A percentile compares a stretch with the other conserved stretches of the same genome.
These are phyloP conservation scores for Mnemiopsis leidyi DNA, from an alignment of 37 sponge, comb jelly and placozoan species.

Conservation along the genomic window DNA sequence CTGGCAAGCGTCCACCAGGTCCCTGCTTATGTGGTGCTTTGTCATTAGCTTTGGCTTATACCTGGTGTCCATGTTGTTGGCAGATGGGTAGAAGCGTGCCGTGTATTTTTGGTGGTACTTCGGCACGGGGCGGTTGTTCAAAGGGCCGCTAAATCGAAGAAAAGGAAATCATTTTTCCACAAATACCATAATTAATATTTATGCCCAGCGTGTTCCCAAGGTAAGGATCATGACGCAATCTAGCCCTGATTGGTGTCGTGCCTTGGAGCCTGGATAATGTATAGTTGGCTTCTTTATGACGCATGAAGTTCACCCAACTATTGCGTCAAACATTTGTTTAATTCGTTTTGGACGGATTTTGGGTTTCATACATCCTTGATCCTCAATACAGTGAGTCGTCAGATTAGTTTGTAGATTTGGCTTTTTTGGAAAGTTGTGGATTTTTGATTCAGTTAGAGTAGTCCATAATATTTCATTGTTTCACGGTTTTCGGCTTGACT, in stretches of 20 bases:
- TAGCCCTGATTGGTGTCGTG: too few species aligned
- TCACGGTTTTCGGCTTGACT: too few species aligned
- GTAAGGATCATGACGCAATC: background rate
- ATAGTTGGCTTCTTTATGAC: background rate
- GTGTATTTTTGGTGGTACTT: background rate
- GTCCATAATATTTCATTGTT: too few species aligned
- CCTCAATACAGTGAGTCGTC: too few species aligned
- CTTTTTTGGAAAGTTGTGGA: too few species aligned
- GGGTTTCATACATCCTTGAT: too few species aligned
- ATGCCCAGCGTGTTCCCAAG: background rate
- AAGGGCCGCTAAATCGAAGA: too few species aligned
- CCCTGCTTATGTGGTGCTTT: background rate
- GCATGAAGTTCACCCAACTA: background rate
- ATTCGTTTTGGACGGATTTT: background rate
- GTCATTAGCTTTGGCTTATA: background rate
- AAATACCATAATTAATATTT: background rate
- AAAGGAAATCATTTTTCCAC: background rate
- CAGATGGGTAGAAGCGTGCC: background rate
- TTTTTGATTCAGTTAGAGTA: too few species aligned
- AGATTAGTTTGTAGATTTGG: too few species aligned
- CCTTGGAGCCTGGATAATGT: background rate
- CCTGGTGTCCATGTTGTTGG: background rate
- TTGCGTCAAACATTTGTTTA: background rate
- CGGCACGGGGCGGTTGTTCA: background rate
- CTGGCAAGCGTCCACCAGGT: background rate